These are phyloP conservation scores for Sarcophaga carnaria DNA, from an alignment of 2,888 invertebrate species.

Conservation along the genomic window DNA sequence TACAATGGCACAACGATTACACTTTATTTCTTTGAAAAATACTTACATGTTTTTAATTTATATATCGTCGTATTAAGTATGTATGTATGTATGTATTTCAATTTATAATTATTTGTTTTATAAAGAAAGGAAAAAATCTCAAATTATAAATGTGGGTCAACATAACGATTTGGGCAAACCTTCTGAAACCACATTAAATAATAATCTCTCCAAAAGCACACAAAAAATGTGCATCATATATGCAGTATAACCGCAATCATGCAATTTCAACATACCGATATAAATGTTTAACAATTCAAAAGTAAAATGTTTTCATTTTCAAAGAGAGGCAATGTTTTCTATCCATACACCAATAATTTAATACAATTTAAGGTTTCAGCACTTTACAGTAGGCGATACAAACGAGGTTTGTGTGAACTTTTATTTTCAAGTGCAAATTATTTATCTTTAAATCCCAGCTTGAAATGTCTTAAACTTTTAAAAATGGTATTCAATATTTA, in stretches of 20 bases:
- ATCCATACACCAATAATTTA: background rate
- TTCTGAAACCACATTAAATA: slow-evolving; percentile 34
- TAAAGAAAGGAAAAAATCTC: background rate
- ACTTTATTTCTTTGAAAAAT: background rate
- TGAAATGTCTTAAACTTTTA: too few relatives aligned
- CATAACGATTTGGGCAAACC: background rate
- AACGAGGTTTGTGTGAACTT: too few relatives aligned
- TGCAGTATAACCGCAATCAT: slow-evolving; percentile 50
- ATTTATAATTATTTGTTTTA: too few relatives aligned
- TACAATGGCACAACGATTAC: background rate
- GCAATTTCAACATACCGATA: slow-evolving; percentile 31
- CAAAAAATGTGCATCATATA: slow-evolving; percentile 22
- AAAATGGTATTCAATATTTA: too few relatives aligned
- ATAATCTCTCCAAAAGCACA: background rate
- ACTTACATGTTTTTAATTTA: background rate
- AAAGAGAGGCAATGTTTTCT: slow-evolving; percentile 37
- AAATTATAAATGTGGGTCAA: slow-evolving; percentile 51
- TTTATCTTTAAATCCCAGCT: too few relatives aligned
- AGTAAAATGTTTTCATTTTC: background rate
- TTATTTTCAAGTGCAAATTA: too few relatives aligned
- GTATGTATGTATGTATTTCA: too few relatives aligned
- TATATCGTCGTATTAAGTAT: background rate
- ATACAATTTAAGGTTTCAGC: too few relatives aligned
- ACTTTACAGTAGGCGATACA: too few relatives aligned
- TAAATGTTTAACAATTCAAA: slow-evolving; percentile 7